Conservation (phyloP, 2,888 invertebrate species). For the Prosopocoilus inquinatus region DNA sequence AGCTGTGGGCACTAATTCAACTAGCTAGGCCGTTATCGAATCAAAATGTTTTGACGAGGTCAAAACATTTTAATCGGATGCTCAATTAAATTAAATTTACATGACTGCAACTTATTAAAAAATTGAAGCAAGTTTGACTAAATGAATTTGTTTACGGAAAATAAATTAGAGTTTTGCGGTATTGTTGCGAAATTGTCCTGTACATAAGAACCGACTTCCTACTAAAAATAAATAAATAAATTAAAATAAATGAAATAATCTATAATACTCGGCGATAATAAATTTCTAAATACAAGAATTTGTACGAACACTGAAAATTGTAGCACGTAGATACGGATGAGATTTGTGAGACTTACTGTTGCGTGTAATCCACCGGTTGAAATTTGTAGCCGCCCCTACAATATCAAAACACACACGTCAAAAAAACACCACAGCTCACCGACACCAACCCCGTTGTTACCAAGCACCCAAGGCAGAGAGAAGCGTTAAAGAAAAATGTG, state of each 20-base stretch:
- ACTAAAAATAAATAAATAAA: not conserved
- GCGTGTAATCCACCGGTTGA: slow-evolving; percentile 49
- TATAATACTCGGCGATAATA: not conserved
- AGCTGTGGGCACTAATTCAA: too few relatives aligned
- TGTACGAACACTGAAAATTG: not conserved
- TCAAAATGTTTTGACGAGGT: too few relatives aligned
- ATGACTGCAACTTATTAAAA: slow-evolving; percentile 5
- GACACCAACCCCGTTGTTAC: slow-evolving; percentile 19
- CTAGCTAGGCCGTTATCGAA: too few relatives aligned
- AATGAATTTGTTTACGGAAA: not conserved
- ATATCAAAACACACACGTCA: slow-evolving; percentile 40
- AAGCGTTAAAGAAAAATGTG: slow-evolving; percentile 28
- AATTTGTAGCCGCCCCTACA: slow-evolving; percentile 52
- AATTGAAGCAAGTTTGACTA: slow-evolving; percentile 1
- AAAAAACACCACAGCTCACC: slow-evolving; percentile 26
- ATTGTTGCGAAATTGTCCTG: not conserved
- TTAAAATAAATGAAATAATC: not conserved
- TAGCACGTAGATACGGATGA: not conserved
- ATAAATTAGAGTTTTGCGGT: slow-evolving; percentile 3
- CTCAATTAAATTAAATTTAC: not conserved
- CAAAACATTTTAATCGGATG: not conserved
- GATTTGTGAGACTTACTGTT: slow-evolving; percentile 47
- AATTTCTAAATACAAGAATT: not conserved
- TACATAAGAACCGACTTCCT: too few relatives aligned
- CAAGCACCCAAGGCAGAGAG: slow-evolving; percentile 32